Evolutionary conservation across 64 coral and sea anemone genomes (phyloP).

Genomic region (Pocillopora verrucosa): DNA sequence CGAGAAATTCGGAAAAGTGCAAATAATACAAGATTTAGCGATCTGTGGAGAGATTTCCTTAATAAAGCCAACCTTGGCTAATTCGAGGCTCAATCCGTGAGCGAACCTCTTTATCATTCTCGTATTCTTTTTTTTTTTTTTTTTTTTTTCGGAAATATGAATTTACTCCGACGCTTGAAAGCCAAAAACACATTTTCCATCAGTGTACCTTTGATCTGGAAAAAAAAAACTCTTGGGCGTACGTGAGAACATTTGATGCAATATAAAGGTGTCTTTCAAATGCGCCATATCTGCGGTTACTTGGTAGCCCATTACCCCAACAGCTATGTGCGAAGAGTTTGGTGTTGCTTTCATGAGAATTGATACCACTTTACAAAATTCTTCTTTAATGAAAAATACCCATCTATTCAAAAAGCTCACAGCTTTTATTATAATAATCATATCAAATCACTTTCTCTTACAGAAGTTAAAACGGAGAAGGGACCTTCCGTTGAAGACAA

Average conservation of each 20-base stretch:
- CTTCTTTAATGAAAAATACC: not conserved
- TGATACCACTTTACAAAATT: not conserved
- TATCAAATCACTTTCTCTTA: not conserved
- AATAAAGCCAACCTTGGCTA: not conserved
- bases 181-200: not conserved
- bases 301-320: slow-evolving; percentile 18
- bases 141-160: not conserved
- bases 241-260: not conserved
- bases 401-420: not conserved
- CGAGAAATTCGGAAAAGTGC: not conserved
- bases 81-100: not conserved
- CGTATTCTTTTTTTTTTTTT: not conserved
- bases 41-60: slow-evolving; percentile 17
- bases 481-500: not conserved
- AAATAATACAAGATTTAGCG: not conserved
- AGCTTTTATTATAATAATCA: not conserved
- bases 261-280: not conserved
- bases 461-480: slow-evolving; percentile 25
- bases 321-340: not conserved
- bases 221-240: not conserved
- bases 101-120: not conserved
- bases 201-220: not conserved
- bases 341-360: not conserved
- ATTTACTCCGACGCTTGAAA: not conserved
- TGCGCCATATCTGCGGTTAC: not conserved